These are phyloP conservation scores for Amphiprion ocellaris DNA, from an alignment of 2,113 vertebrate genomes.

Conservation along the genomic window DNA sequence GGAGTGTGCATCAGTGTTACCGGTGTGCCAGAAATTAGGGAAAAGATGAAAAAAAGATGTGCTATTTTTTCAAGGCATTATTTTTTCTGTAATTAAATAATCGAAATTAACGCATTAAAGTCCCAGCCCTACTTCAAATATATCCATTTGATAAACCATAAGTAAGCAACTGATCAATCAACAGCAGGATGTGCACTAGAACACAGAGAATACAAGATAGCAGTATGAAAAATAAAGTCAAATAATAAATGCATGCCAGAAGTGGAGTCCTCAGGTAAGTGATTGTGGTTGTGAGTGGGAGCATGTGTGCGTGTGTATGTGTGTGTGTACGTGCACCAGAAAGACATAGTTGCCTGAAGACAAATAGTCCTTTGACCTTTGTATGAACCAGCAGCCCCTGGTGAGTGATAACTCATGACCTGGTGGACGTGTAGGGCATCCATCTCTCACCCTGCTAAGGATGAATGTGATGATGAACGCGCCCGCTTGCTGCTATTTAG, in stretches of 20 bases:
- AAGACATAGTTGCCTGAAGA: constrained; percentile 63
- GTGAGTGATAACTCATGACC: constrained; percentile 79
- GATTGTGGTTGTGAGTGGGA: background rate
- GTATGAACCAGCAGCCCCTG: constrained; percentile 67
- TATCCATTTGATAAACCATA: too few species aligned
- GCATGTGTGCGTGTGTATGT: background rate
- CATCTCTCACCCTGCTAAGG: constrained; percentile 70
- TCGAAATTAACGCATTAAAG: too few species aligned
- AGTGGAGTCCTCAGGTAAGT: constrained; percentile 17
- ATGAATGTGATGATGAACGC: constrained; percentile 78
- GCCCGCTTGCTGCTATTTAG: constrained; percentile 72
- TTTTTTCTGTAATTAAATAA: too few species aligned
- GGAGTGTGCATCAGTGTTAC: too few species aligned
- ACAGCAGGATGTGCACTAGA: background rate
- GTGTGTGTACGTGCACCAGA: constrained; percentile 29
- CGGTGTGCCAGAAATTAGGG: too few species aligned
- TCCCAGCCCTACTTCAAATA: too few species aligned
- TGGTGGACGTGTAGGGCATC: constrained; percentile 58
- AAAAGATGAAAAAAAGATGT: too few species aligned
- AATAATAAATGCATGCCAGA: constrained; percentile 1
- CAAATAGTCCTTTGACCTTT: constrained; percentile 75
- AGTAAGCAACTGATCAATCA: too few species aligned
- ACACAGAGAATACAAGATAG: background rate
- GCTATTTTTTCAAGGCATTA: too few species aligned
- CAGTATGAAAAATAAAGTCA: too few species aligned